phyloP scores from a whole-genome alignment of 2,113 vertebrate genomes.

The Pachyramphus minor region DNA sequence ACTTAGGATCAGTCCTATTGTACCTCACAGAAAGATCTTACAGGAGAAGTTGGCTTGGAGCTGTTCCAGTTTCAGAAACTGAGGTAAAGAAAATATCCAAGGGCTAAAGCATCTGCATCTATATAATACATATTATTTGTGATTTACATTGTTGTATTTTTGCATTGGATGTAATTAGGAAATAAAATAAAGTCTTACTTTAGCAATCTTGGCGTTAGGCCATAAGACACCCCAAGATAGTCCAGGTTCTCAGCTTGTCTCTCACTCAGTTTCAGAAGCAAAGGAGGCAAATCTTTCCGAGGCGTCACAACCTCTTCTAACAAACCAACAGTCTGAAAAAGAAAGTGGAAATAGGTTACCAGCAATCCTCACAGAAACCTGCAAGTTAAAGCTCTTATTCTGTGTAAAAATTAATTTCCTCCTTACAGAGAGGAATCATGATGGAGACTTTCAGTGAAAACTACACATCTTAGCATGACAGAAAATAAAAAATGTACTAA shows the following conservation, averaged over 20 bases:
- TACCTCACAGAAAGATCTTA: neutral
- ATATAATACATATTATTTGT: neutral
- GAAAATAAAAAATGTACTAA: neutral
- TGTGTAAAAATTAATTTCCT: neutral
- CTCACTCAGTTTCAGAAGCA: conserved; percentile 92
- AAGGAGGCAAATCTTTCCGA: conserved; percentile 89
- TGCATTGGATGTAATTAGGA: neutral
- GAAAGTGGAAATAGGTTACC: neutral
- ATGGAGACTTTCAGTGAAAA: neutral
- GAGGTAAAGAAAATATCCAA: neutral
- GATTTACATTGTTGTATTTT: neutral
- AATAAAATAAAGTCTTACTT: conserved; percentile 76
- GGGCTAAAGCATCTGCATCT: neutral
- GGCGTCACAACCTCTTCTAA: conserved; percentile 90
- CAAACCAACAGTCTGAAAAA: conserved; percentile 85
- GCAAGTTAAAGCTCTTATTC: neutral
- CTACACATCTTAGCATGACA: neutral
- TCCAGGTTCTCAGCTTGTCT: conserved; percentile 88
- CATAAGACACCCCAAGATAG: conserved; percentile 94
- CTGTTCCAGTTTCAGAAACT: neutral
- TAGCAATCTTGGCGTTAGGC: conserved; percentile 88
- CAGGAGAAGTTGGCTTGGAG: neutral
- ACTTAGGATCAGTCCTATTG: neutral
- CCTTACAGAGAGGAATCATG: neutral
- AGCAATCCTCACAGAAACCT: neutral